Percentiles rank a stretch among this genome's conserved stretches.
These are phyloP conservation scores for Myodes glareolus DNA, from an alignment of 2,113 vertebrate species.

Conservation along the genomic window DNA sequence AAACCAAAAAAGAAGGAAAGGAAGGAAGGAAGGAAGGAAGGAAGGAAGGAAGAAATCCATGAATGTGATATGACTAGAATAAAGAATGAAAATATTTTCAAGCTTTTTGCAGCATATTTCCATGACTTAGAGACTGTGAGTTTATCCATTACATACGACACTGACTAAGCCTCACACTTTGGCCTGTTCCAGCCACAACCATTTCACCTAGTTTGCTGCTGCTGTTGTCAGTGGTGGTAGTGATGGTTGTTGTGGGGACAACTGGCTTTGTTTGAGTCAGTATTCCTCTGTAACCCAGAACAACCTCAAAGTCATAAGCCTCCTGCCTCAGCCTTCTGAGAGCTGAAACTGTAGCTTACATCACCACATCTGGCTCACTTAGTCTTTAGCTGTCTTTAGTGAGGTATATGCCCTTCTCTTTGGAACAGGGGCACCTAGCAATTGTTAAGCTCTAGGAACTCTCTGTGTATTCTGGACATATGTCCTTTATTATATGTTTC, in stretches of 20 bases:
- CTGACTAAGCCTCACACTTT: neutral
- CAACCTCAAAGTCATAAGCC: neutral
- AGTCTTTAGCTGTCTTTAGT: neutral
- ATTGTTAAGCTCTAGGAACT: neutral
- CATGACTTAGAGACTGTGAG: neutral
- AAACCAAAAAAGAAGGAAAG: too few species aligned
- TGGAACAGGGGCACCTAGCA: too few species aligned
- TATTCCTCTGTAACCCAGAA: neutral
- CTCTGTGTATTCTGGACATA: neutral
- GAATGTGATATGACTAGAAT: neutral
- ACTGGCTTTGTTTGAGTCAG: neutral
- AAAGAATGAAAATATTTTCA: conserved; percentile 10
- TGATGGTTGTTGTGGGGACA: neutral
- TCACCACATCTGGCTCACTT: neutral
- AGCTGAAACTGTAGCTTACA: neutral
- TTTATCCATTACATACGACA: neutral
- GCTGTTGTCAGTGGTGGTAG: neutral
- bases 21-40: neutral
- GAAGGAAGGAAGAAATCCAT: neutral
- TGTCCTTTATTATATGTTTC: neutral
- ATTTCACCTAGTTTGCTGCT: neutral
- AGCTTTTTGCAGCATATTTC: neutral
- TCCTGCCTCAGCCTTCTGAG: neutral
- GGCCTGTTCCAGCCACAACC: neutral
- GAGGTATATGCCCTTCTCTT: neutral